Conservation (phyloP, 2,113 vertebrate genomes). For the Diglossa brunneiventris region DNA sequence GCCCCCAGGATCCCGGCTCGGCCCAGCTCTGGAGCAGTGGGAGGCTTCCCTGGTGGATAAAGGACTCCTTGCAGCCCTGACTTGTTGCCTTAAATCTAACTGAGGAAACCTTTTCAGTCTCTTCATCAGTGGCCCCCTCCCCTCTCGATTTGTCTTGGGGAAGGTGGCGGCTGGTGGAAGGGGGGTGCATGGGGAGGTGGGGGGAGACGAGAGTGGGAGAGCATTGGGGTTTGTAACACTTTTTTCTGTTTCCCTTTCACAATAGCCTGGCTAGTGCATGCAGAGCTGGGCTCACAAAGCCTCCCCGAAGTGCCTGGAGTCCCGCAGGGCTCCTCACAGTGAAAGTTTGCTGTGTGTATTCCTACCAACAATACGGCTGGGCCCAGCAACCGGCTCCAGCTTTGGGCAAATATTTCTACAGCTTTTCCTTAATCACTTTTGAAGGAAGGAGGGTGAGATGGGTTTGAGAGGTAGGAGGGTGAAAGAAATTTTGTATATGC, state of each 20-base stretch:
- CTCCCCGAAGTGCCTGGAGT: constrained; percentile 35
- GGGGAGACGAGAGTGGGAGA: neutral
- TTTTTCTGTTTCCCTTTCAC: constrained; percentile 64
- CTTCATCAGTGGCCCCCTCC: constrained; percentile 12
- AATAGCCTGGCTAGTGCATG: constrained; percentile 50
- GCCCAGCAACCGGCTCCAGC: constrained; percentile 50
- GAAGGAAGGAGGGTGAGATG: neutral
- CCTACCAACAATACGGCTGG: constrained; percentile 59
- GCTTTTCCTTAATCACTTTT: constrained; percentile 55
- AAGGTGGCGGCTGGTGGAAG: constrained; percentile 23
- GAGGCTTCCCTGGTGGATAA: constrained; percentile 69
- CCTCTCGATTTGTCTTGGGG: constrained; percentile 36
- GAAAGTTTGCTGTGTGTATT: constrained; percentile 60
- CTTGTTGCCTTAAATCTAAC: constrained; percentile 70
- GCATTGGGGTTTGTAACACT: constrained; percentile 45
- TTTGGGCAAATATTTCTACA: constrained; percentile 76
- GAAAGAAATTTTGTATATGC: neutral
- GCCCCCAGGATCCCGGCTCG: constrained; percentile 68
- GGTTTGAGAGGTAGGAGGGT: neutral
- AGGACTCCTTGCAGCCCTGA: constrained; percentile 62
- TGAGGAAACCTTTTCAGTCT: constrained; percentile 60
- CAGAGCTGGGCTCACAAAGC: constrained; percentile 66
- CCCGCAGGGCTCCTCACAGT: constrained; percentile 69
- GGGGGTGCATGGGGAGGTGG: neutral
- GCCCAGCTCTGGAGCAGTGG: constrained; percentile 68